phyloP scores from a whole-genome alignment of 2,797 vertebrate genomes.

The Propithecus deckenii region DNA sequence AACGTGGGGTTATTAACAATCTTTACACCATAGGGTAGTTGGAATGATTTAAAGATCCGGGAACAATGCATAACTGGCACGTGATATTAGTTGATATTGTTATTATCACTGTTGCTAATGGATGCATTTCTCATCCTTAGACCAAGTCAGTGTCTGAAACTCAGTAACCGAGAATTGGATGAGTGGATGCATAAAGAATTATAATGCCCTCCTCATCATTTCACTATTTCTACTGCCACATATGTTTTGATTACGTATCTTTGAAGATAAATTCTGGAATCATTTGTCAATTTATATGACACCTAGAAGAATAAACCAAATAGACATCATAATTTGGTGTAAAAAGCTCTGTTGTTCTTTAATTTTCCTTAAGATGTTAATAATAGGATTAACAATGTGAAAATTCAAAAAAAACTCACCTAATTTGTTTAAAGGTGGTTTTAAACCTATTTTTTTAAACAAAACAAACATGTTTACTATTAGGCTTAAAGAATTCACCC shows the following conservation, averaged over 20 bases:
- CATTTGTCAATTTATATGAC: not conserved
- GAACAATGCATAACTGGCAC: not conserved
- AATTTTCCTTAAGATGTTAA: not conserved
- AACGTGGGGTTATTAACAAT: not conserved
- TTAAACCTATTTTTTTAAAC: conserved; percentile 17
- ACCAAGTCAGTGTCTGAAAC: not conserved
- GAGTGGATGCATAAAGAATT: not conserved
- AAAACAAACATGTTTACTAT: not conserved
- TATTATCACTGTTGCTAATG: not conserved
- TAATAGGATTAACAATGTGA: not conserved
- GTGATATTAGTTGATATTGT: too few relatives aligned
- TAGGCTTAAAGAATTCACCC: too few relatives aligned
- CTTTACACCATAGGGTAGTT: not conserved
- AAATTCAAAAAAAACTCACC: not conserved
- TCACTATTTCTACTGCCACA: not conserved
- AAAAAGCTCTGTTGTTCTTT: not conserved
- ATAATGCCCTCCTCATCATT: not conserved
- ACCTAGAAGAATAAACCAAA: not conserved
- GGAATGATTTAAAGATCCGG: not conserved
- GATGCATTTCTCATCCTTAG: not conserved
- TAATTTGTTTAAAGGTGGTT: not conserved
- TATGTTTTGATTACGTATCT: not conserved
- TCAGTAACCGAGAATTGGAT: not conserved
- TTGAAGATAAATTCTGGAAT: not conserved
- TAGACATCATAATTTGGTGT: not conserved